phyloP scores from a whole-genome alignment of 2,113 vertebrate species.

The Lepisosteus osseus region DNA sequence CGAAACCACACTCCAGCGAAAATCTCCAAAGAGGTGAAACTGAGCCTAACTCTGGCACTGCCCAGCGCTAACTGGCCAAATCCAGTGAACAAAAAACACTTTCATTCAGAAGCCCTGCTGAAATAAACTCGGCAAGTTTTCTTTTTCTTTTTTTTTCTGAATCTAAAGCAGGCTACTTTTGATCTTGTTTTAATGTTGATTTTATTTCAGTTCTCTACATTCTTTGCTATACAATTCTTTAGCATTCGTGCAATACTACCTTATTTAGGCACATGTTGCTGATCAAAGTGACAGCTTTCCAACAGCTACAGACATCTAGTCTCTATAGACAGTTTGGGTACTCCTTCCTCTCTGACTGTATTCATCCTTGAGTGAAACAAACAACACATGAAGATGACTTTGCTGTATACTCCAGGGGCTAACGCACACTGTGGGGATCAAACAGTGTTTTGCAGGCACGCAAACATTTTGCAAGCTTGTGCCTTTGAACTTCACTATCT shows the following conservation, averaged over 20 bases:
- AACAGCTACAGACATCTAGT: background rate
- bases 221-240: slow-evolving; percentile 32
- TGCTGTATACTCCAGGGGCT: too few relatives aligned
- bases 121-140: slow-evolving; percentile 25
- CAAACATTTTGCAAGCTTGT: too few relatives aligned
- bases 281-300: background rate
- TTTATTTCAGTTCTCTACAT: slow-evolving; percentile 50
- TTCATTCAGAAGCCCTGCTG: slow-evolving; percentile 39
- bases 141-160: slow-evolving; percentile 35
- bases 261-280: slow-evolving; percentile 24
- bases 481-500: too few relatives aligned
- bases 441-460: too few relatives aligned
- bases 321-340: too few relatives aligned
- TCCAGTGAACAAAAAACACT: slow-evolving; percentile 31
- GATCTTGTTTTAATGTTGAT: slow-evolving; percentile 49
- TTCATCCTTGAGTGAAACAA: too few relatives aligned
- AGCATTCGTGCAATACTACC: background rate
- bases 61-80: background rate
- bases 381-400: too few relatives aligned
- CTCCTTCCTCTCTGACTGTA: too few relatives aligned
- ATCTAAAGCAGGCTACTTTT: slow-evolving; percentile 36
- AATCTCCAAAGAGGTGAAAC: background rate
- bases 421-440: too few relatives aligned
- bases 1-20: background rate
- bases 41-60: background rate